A percentile compares a stretch with the other conserved stretches of the same genome.
These are phyloP conservation scores for Lumbricus terrestris DNA, from an alignment of 2,888 invertebrate genomes.

Conservation along the genomic window DNA sequence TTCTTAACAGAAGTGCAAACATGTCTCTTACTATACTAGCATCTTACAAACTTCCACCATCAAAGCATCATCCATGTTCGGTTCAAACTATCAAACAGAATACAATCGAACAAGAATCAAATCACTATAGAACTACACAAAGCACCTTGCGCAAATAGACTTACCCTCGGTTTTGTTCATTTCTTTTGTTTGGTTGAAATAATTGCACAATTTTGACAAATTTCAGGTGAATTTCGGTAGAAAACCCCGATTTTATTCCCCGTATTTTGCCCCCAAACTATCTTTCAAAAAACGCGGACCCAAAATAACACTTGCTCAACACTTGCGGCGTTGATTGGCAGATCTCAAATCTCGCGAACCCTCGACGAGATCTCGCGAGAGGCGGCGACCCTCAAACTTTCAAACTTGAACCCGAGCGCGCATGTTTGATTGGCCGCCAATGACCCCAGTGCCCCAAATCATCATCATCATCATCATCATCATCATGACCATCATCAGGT, in stretches of 20 bases:
- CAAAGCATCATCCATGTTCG: neutral
- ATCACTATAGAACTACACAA: neutral
- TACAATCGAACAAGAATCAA: neutral
- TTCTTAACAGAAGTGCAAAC: neutral
- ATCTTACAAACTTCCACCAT: neutral
- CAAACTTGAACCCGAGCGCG: conserved; percentile 15
- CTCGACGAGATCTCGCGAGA: neutral
- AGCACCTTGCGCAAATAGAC: neutral
- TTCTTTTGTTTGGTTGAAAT: neutral
- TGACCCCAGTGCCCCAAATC: neutral
- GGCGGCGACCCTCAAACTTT: conserved; percentile 3
- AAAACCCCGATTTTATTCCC: neutral
- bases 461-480: no score
- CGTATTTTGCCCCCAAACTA: neutral
- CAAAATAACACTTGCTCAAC: neutral
- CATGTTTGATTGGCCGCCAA: neutral
- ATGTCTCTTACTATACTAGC: neutral
- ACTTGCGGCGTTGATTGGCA: neutral
- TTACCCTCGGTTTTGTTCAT: conserved; percentile 5
- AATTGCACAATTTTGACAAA: conserved; percentile 3
- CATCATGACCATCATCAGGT: neutral
- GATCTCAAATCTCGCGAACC: neutral
- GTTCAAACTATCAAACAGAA: neutral
- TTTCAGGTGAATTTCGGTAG: neutral
- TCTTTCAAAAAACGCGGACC: neutral